A percentile compares a stretch with the other conserved stretches of the same genome.
These are phyloP conservation scores for Excalfactoria chinensis DNA, from an alignment of 2,113 vertebrate genomes.

Conservation along the genomic window DNA sequence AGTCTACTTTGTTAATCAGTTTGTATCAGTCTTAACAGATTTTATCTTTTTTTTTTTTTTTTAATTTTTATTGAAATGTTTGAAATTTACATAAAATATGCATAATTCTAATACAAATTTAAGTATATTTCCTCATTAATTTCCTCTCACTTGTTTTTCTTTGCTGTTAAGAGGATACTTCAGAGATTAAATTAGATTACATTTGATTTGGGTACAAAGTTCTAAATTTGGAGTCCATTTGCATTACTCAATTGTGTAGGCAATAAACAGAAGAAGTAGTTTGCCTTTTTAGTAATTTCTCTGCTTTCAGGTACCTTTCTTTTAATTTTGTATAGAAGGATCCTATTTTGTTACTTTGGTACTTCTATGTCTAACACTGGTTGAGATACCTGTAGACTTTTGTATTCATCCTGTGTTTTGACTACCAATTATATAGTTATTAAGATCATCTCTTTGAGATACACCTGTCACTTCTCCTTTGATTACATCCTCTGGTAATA, in stretches of 20 bases:
- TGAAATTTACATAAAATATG: background rate
- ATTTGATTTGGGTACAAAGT: background rate
- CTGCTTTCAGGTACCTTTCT: background rate
- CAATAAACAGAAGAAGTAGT: background rate
- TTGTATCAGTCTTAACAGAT: background rate
- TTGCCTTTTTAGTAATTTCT: background rate
- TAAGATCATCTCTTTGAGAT: background rate
- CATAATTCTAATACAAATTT: fast-evolving
- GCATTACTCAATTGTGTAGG: background rate
- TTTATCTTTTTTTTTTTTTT: background rate
- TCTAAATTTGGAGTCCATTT: background rate
- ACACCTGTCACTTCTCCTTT: background rate
- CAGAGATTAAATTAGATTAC: background rate
- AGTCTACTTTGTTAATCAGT: background rate
- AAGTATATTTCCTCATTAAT: background rate
- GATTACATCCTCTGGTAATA: background rate
- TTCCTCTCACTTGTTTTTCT: background rate
- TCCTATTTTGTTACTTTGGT: background rate
- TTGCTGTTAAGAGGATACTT: background rate
- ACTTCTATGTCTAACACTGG: background rate
- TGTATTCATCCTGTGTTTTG: background rate
- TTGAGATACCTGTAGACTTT: background rate
- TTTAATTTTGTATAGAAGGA: background rate
- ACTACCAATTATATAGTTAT: background rate
- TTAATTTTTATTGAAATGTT: background rate